Base-by-base conservation (phyloP, 1,140 invertebrate species). In the Sarcophaga bullata region DNA sequence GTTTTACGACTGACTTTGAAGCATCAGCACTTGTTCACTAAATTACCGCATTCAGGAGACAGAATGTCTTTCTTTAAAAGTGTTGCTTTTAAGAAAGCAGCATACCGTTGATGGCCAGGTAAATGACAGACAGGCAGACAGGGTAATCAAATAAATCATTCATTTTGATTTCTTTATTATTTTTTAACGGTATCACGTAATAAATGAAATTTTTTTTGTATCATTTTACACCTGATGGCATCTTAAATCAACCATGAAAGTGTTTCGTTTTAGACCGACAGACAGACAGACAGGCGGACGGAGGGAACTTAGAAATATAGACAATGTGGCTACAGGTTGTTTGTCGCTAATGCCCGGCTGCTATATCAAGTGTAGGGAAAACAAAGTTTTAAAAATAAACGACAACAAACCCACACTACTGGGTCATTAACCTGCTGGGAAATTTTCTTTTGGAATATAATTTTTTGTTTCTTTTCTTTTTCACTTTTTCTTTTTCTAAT, bases 231-330 rank as follows among this genome's bases (percentile, higher is more conserved):
- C 75, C 50, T 78, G 75, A 78, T 25, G 48, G 50, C 15, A 78
- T 78, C 75, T 78, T 78, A 50, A 78, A 78, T 78, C 75, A 78
- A 50, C 48, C 75, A 78, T 78, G 50, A 78, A 78, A 78, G 75
- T 78, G 75, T 49, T 78, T 52, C 15, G 52, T 54, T 49, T 52
- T 25, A 19, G 25, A 37, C 25, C 25, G 4, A 37, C 25, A 37
- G 25, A 37, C 25, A 37, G 25, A 37, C 25, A 37, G 25, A 37
- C 25, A 37, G 25, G 4, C 4, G 25, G 25, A 37, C 4, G 25
- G 25, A 37, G 25, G 25, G 25, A 37, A 37, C 1, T n/a, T 37
- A 37, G 25, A 37, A 37, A 37, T 1, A 37, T 4, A 37, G 25
- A 4, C 25, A 37, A 37, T 37, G 25, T 37, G 25, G 9, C 62